Evolutionary conservation across 2,113 vertebrate genomes (phyloP), one percentile per base, ranked within the genome.

Genomic region (Muntiacus reevesi): DNA sequence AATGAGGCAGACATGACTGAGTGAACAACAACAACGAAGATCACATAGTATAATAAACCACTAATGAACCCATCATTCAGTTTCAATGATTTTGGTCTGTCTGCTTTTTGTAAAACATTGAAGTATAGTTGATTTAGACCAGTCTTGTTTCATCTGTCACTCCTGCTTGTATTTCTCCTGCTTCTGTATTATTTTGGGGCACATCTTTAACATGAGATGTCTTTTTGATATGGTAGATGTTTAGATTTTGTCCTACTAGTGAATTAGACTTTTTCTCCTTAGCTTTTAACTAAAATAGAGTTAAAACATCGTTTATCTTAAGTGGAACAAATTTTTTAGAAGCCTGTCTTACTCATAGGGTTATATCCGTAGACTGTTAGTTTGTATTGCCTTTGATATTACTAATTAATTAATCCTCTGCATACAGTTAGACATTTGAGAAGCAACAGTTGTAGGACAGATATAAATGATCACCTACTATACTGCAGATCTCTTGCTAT

Each of bases 211-310:
- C 45, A 60, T 84, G 86, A 92, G 55, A 67, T 85, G 45, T 85
- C n/a, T 87, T 86, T 71, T 52, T 60, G 52, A 91, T 74, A n/a
- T 60, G n/a, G 62, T 96, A 91, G 52, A 50, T 60, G n/a, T 82
- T 64, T 87, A 81, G 16, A 47, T 36, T 87, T 90, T 86, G 92
- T 94, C 47, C 11, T 94, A 57, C 3, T 78, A 90, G 28, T 87
- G 88, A 96, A 62, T 82, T 91, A 87, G 27, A 91, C 7, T 82
- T 96, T 82, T 94, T 33, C 67, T 91, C 50, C 50, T 84, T 76
- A 52, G 19, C 13, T 52, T 95, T 85, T 95, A 90, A 60, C 78
- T 87, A 57, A 79, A 55, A 87, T 62, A 64, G 71, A 19, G 85
- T 67, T 67, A 55, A 95, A 91, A 91, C 36, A 50, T 67, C 17